phyloP scores from a whole-genome alignment of 2,888 invertebrate genomes.

The Andricus quercusramuli region DNA sequence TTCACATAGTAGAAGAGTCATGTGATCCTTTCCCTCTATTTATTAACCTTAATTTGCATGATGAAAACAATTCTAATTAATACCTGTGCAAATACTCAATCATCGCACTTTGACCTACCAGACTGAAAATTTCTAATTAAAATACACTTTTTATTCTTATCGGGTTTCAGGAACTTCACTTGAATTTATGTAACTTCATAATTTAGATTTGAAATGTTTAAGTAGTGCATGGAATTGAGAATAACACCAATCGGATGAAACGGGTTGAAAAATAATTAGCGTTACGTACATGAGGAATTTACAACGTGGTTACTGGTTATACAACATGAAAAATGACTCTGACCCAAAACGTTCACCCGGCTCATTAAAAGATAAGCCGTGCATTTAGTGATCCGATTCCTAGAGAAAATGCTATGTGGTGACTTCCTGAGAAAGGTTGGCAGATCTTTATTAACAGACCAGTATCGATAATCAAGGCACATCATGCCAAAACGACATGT shows the following conservation, averaged over 20 bases:
- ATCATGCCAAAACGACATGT: slow-evolving; percentile 58
- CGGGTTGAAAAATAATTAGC: slow-evolving; percentile 3
- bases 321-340: slow-evolving; percentile 39
- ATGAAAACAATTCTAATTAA: neutral
- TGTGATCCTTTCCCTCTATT: neutral
- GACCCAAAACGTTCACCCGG: slow-evolving; percentile 24
- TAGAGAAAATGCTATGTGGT: slow-evolving; percentile 47
- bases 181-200: neutral
- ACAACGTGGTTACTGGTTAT: slow-evolving; percentile 25
- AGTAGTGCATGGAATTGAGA: slow-evolving; percentile 26
- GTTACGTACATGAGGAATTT: neutral
- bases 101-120: neutral
- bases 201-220: slow-evolving; percentile 11
- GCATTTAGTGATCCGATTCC: slow-evolving; percentile 18
- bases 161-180: neutral
- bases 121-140: neutral
- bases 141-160: neutral
- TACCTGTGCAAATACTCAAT: neutral
- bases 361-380: slow-evolving; percentile 32
- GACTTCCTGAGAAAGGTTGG: slow-evolving; percentile 49
- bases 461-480: slow-evolving; percentile 52
- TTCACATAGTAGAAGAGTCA: too few relatives aligned
- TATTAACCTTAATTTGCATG: neutral
- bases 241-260: slow-evolving; percentile 14
- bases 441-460: slow-evolving; percentile 53